Evolutionary conservation across 2,888 invertebrate genomes (phyloP).

Genomic region (Tridacna gigas): DNA sequence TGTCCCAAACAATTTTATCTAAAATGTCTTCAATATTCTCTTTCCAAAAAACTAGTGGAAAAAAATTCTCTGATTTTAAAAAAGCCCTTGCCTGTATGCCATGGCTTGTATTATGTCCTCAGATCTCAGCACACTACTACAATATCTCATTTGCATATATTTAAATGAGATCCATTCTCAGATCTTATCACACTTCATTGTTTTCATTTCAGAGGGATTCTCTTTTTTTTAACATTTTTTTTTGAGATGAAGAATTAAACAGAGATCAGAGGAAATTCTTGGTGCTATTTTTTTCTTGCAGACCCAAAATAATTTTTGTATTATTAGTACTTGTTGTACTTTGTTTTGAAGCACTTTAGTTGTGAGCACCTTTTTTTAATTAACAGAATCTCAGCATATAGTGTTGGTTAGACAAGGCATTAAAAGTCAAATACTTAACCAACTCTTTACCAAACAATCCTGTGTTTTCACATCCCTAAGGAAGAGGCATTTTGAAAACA

Average conservation of each 20-base stretch:
- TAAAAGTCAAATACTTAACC: too few relatives aligned
- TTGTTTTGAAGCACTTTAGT: too few relatives aligned
- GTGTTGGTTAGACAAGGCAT: too few relatives aligned
- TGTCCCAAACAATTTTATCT: too few relatives aligned
- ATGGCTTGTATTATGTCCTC: conserved; percentile 25
- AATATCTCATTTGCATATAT: conserved; percentile 66
- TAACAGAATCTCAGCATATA: too few relatives aligned
- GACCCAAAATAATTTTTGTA: too few relatives aligned
- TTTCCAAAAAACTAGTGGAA: too few relatives aligned
- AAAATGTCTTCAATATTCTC: too few relatives aligned
- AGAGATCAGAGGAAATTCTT: not conserved
- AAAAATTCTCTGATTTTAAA: too few relatives aligned
- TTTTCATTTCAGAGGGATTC: conserved; percentile 41
- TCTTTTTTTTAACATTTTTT: conserved; percentile 8
- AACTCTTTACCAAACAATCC: not conserved
- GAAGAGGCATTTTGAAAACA: not conserved
- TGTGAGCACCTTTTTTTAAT: not conserved
- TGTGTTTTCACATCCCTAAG: not conserved
- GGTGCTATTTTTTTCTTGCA: too few relatives aligned
- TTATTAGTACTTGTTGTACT: too few relatives aligned
- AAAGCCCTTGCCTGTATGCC: not conserved
- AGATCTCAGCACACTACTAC: conserved; percentile 48
- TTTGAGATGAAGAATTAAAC: not conserved
- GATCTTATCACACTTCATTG: conserved; percentile 63
- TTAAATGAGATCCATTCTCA: conserved; percentile 60